Percentiles rank a stretch among this genome's conserved stretches.
Evolutionary conservation across 2,113 vertebrate species (phyloP).

Genomic region (Orcinus orca): DNA sequence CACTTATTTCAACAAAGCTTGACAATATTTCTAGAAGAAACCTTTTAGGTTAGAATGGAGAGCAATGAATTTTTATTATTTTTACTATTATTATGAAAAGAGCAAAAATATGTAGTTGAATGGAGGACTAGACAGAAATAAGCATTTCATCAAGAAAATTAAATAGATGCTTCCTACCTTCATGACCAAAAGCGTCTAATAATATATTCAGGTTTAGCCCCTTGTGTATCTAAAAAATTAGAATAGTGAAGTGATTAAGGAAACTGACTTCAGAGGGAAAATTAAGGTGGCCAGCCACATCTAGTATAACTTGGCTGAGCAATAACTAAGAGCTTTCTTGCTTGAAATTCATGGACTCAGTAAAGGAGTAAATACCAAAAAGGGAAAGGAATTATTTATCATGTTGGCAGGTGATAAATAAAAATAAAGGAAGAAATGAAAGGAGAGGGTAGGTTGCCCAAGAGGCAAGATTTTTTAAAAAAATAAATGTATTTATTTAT

Average conservation of each 20-base stretch:
- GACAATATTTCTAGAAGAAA: conserved; percentile 21
- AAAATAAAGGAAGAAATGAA: conserved; percentile 34
- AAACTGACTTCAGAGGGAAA: conserved; percentile 52
- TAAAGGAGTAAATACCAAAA: conserved; percentile 18
- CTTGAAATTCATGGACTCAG: neutral
- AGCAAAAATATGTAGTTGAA: conserved; percentile 11
- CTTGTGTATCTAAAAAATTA: conserved; percentile 68
- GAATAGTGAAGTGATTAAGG: conserved; percentile 64
- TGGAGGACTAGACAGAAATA: conserved; percentile 55
- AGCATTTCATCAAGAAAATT: conserved; percentile 64
- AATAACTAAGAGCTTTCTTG: conserved; percentile 45
- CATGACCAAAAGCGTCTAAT: conserved; percentile 54
- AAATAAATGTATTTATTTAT: no score
- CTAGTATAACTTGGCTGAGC: neutral
- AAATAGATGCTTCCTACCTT: conserved; percentile 38
- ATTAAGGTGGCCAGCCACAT: conserved; percentile 1
- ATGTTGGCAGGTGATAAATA: conserved; percentile 5
- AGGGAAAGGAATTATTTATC: neutral
- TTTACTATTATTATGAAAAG: neutral
- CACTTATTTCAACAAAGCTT: neutral
- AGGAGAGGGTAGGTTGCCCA: neutral
- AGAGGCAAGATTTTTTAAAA: neutral
- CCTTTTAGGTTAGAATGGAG: neutral
- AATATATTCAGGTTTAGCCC: conserved; percentile 74
- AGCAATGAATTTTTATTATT: neutral